phyloP scores from a whole-genome alignment of 2,797 vertebrate species.

The Otolemur crassicaudatus region DNA sequence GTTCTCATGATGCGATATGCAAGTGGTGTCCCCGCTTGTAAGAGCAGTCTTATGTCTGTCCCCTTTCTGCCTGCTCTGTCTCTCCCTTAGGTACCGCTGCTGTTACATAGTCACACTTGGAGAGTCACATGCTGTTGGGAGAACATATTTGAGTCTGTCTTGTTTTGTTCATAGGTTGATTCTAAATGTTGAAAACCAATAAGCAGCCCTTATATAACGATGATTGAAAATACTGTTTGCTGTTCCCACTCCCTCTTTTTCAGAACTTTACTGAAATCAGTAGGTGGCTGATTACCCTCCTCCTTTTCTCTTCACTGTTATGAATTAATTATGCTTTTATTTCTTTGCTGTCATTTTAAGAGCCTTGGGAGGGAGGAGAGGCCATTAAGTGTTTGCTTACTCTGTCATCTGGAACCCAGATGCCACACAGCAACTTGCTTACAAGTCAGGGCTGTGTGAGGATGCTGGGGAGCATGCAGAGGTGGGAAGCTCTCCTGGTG shows the following conservation, averaged over 20 bases:
- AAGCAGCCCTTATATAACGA: not conserved
- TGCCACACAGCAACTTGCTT: not conserved
- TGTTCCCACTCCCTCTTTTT: not conserved
- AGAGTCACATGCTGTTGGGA: not conserved
- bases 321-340: constrained; percentile 16
- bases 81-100: not conserved
- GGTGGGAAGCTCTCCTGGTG: not conserved
- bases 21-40: not conserved
- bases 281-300: not conserved
- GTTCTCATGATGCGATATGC: not conserved
- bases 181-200: not conserved
- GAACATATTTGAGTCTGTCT: not conserved
- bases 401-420: not conserved
- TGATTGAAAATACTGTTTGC: not conserved
- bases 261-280: constrained; percentile 8
- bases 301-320: not conserved
- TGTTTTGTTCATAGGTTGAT: not conserved
- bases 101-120: not conserved
- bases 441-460: not conserved
- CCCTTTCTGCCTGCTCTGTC: not conserved
- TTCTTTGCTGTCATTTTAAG: constrained; percentile 18
- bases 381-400: not conserved
- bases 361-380: not conserved
- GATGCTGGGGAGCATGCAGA: not conserved
- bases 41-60: not conserved